A percentile compares a stretch with the other conserved stretches of the same genome.
These are phyloP conservation scores for Drosophila paulistorum DNA, from an alignment of 1,140 invertebrate genomes.

Conservation along the genomic window DNA sequence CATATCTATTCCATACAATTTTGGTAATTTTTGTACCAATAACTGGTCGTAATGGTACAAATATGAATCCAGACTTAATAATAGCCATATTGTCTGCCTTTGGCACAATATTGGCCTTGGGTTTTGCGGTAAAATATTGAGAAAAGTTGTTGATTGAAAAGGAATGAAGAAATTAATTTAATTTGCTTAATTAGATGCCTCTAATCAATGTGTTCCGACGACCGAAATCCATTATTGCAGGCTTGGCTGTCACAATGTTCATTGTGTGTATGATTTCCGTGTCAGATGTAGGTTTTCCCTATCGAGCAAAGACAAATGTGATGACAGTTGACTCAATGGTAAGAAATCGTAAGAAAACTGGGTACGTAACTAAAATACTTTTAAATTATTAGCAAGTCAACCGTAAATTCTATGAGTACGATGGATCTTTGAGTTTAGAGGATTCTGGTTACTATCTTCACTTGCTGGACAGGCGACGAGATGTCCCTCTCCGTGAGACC, in stretches of 20 bases:
- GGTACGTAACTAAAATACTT: not conserved
- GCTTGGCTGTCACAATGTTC: constrained; percentile 78
- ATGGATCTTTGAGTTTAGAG: constrained; percentile 84
- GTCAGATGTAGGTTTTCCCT: constrained; percentile 90
- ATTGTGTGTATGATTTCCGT: constrained; percentile 84
- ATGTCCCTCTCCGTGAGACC: constrained; percentile 84
- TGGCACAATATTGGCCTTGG: constrained; percentile 71
- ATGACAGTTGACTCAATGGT: constrained; percentile 88
- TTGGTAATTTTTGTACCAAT: constrained; percentile 88
- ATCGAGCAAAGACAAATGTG: constrained; percentile 87
- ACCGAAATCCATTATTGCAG: constrained; percentile 51
- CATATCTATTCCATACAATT: constrained; percentile 86
- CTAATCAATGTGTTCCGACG: constrained; percentile 70
- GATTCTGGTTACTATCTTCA: constrained; percentile 89
- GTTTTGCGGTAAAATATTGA: constrained; percentile 58
- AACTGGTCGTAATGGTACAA: constrained; percentile 86
- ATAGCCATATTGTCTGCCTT: constrained; percentile 83
- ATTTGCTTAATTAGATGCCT: constrained; percentile 47
- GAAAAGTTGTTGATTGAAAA: not conserved
- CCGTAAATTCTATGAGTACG: constrained; percentile 85
- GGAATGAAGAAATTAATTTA: not conserved
- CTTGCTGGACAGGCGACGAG: constrained; percentile 88
- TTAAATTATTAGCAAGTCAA: constrained; percentile 84
- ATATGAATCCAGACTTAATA: constrained; percentile 86
- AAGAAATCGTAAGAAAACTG: constrained; percentile 52